Conservation (phyloP, 2,888 invertebrate genomes). For the Rhopalosiphum nymphaeae region DNA sequence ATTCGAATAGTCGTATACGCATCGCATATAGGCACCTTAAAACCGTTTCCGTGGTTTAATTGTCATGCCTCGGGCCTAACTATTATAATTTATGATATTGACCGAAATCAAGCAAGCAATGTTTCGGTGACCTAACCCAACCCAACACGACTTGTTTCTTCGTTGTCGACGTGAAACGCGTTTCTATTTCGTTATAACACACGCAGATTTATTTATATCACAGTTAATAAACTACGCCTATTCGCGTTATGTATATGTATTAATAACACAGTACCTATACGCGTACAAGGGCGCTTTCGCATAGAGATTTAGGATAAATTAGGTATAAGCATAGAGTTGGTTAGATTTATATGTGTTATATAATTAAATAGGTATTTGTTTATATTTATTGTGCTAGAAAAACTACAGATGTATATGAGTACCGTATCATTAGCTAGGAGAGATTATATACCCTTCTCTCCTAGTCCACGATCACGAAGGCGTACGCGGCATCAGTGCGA, state of each 20-base stretch:
- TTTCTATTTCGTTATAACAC: not conserved
- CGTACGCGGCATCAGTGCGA: not conserved
- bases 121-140: slow-evolving; percentile 21
- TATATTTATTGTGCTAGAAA: not conserved
- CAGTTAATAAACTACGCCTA: not conserved
- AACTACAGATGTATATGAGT: not conserved
- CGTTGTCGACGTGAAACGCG: not conserved
- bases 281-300: not conserved
- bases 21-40: not conserved
- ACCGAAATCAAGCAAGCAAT: not conserved
- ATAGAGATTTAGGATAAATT: not conserved
- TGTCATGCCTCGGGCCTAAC: no score
- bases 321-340: not conserved
- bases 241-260: not conserved
- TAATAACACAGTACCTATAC: not conserved
- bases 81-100: not conserved
- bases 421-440: not conserved
- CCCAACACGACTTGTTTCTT: slow-evolving; percentile 21
- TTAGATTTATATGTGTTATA: not conserved
- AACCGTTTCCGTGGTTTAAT: not conserved
- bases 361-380: not conserved
- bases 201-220: not conserved
- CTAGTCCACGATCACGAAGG: not conserved
- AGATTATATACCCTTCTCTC: not conserved
- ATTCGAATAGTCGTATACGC: not conserved